Percentiles rank a stretch among this genome's conserved stretches.
phyloP scores from a whole-genome alignment of 2,797 vertebrate species.

The Podarcis lilfordi region DNA sequence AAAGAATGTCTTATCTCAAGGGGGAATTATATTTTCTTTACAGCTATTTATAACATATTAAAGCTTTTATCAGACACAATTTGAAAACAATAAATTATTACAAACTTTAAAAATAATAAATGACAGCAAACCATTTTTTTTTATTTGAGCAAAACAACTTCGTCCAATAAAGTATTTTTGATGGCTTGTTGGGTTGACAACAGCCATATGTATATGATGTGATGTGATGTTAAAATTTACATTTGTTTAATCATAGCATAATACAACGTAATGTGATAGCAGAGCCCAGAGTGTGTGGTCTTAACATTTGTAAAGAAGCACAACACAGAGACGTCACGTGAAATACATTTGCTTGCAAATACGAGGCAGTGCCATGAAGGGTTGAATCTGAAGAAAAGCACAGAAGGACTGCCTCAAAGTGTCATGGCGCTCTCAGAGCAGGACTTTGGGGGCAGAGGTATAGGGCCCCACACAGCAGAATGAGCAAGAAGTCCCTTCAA shows the following conservation, averaged over 20 bases:
- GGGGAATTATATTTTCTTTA: conserved; percentile 84
- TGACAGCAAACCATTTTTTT: conserved; percentile 76
- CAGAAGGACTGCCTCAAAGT: no score
- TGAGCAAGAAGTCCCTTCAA: no score
- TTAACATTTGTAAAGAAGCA: conserved; percentile 73
- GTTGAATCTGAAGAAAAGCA: neutral
- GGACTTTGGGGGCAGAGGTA: no score
- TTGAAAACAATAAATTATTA: conserved; percentile 82
- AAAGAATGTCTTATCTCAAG: conserved; percentile 72
- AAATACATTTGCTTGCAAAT: conserved; percentile 19
- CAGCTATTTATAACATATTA: conserved; percentile 81
- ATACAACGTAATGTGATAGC: conserved; percentile 72
- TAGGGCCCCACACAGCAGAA: no score
- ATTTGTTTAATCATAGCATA: conserved; percentile 72
- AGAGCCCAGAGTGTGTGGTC: conserved; percentile 76
- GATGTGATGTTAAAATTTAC: conserved; percentile 71
- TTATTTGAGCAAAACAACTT: conserved; percentile 76
- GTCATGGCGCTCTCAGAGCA: no score
- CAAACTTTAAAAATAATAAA: conserved; percentile 79
- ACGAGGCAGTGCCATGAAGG: conserved; percentile 2
- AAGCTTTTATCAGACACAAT: conserved; percentile 78
- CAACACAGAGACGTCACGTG: conserved; percentile 43
- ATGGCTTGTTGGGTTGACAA: conserved; percentile 77
- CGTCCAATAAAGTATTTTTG: conserved; percentile 83
- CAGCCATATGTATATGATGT: conserved; percentile 75